A percentile compares a stretch with the other conserved stretches of the same genome.
These are phyloP conservation scores for Mystacides longicornis DNA, from an alignment of 2,888 invertebrate genomes.

Conservation along the genomic window DNA sequence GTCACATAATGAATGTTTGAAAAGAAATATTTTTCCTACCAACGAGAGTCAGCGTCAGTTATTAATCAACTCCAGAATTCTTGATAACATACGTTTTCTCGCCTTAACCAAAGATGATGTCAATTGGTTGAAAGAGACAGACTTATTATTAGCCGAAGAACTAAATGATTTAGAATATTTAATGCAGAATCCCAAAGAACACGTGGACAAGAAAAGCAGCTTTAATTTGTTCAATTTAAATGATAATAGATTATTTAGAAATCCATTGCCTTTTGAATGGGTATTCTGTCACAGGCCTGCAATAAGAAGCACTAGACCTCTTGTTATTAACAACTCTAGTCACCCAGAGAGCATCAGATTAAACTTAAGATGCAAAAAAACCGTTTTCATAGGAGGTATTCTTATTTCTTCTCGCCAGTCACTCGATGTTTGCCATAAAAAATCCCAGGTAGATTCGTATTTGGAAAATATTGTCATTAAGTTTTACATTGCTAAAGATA, in stretches of 20 bases:
- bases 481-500: conserved; percentile 33
- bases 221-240: conserved; percentile 16
- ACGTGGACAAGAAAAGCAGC: conserved; percentile 13
- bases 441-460: conserved; percentile 34
- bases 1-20: conserved; percentile 46
- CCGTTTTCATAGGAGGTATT: conserved; percentile 42
- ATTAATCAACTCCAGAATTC: conserved; percentile 39
- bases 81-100: conserved; percentile 42
- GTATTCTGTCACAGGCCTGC: conserved; percentile 40
- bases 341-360: conserved; percentile 35
- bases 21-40: conserved; percentile 36
- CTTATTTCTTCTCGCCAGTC: conserved; percentile 43
- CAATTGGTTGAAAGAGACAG: conserved; percentile 35
- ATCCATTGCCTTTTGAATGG: conserved; percentile 37
- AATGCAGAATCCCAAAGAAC: neutral
- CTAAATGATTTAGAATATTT: conserved; percentile 12
- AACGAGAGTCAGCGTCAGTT: conserved; percentile 41
- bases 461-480: conserved; percentile 35
- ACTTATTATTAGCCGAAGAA: conserved; percentile 37
- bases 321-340: conserved; percentile 35
- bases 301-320: conserved; percentile 39
- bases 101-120: conserved; percentile 38
- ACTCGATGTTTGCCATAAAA: conserved; percentile 36
- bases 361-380: conserved; percentile 40
- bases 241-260: conserved; percentile 29